A percentile compares a stretch with the other conserved stretches of the same genome.
These are phyloP conservation scores for Pseudotriccus pelzelni DNA, from an alignment of 2,797 vertebrate species.

Conservation along the genomic window DNA sequence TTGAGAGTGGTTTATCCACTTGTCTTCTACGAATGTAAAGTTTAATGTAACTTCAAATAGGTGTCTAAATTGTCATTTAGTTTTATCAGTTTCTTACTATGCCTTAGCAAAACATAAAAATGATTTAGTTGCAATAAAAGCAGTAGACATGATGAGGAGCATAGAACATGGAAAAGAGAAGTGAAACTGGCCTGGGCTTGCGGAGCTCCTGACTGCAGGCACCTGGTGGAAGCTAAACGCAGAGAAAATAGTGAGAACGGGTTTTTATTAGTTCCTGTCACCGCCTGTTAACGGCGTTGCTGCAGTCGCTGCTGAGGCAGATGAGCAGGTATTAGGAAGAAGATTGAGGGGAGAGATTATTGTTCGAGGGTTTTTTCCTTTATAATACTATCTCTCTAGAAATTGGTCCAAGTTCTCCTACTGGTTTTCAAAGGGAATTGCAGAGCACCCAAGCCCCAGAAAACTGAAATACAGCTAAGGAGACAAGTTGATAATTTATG, in stretches of 20 bases:
- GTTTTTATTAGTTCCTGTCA: not conserved
- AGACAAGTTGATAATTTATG: not conserved
- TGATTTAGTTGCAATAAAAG: conserved; percentile 24
- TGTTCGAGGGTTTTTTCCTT: not conserved
- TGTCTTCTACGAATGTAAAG: conserved; percentile 20
- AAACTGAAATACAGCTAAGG: not conserved
- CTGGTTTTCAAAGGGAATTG: not conserved
- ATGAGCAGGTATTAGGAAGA: not conserved
- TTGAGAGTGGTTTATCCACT: not conserved
- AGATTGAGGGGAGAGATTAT: not conserved
- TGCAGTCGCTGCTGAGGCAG: not conserved
- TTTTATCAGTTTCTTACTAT: conserved; percentile 56
- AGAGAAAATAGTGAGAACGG: not conserved
- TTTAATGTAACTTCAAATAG: conserved; percentile 53
- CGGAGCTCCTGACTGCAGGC: not conserved
- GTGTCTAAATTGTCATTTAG: conserved; percentile 50
- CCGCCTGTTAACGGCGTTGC: not conserved
- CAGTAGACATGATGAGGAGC: not conserved
- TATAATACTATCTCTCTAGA: not conserved
- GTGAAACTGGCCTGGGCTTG: not conserved
- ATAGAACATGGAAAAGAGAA: not conserved
- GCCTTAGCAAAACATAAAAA: conserved; percentile 52
- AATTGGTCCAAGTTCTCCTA: not conserved
- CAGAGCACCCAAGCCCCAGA: not conserved
- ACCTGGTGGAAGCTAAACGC: not conserved